phyloP scores from a whole-genome alignment of 2,797 vertebrate species.

The Danio choprae region DNA sequence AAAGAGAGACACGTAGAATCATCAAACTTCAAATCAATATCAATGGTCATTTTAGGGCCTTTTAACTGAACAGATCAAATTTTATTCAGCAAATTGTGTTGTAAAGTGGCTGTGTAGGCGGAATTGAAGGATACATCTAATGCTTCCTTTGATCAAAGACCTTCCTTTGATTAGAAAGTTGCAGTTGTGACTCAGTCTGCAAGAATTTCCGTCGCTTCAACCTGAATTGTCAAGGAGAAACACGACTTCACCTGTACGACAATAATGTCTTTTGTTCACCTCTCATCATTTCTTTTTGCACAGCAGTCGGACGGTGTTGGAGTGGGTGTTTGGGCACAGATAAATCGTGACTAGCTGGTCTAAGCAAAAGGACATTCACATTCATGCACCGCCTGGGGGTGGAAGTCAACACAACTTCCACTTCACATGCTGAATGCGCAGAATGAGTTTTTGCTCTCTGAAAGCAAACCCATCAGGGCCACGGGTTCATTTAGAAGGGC shows the following conservation, averaged over 20 bases:
- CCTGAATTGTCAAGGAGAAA: slow-evolving; percentile 32
- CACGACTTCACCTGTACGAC: slow-evolving; percentile 25
- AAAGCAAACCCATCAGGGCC: background rate
- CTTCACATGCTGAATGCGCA: background rate
- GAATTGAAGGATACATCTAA: slow-evolving; percentile 41
- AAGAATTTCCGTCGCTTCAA: background rate
- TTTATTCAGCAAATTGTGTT: slow-evolving; percentile 8
- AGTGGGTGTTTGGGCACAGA: slow-evolving; percentile 21
- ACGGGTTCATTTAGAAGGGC: background rate
- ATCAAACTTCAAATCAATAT: slow-evolving; percentile 1
- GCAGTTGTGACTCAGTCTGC: slow-evolving; percentile 34
- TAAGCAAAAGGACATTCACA: background rate
- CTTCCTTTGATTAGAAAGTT: slow-evolving; percentile 55
- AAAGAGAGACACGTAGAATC: background rate
- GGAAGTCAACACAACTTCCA: background rate
- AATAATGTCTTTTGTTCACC: slow-evolving; percentile 35
- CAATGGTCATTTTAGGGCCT: background rate
- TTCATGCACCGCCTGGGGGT: background rate
- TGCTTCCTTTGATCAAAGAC: slow-evolving; percentile 39
- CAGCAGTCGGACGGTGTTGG: background rate
- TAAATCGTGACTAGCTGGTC: slow-evolving; percentile 34
- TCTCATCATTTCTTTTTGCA: slow-evolving; percentile 12
- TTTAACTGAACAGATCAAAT: background rate
- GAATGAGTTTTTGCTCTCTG: background rate
- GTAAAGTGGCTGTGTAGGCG: slow-evolving; percentile 46